These are phyloP conservation scores for Lepidotrigona ventralis DNA, from an alignment of 1,140 invertebrate genomes.

Conservation along the genomic window DNA sequence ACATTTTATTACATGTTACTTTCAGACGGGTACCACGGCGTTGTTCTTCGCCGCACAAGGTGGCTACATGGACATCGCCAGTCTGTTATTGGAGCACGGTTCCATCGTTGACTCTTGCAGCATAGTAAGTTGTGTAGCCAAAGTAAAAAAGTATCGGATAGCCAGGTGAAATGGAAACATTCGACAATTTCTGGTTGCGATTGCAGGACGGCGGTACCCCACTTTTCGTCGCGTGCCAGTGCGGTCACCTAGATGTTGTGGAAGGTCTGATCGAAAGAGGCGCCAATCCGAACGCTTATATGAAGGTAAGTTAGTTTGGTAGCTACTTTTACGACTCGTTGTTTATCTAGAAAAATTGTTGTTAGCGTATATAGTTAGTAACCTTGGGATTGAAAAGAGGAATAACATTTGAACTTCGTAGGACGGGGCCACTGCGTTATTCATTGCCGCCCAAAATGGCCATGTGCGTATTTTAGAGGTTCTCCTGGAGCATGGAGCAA, in stretches of 20 bases:
- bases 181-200: conserved; percentile 33
- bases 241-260: conserved; percentile 93
- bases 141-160: conserved; percentile 8
- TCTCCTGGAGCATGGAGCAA: conserved; percentile 86
- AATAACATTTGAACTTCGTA: conserved; percentile 69
- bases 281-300: conserved; percentile 90
- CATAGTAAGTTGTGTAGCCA: conserved; percentile 82
- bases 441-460: conserved; percentile 95
- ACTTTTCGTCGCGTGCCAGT: conserved; percentile 94
- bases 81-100: conserved; percentile 87
- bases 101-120: conserved; percentile 90
- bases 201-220: conserved; percentile 94
- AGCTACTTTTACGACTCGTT: neutral
- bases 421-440: conserved; percentile 93
- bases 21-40: conserved; percentile 93
- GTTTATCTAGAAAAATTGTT: neutral
- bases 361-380: neutral
- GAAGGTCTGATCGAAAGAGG: conserved; percentile 89
- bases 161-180: conserved; percentile 9
- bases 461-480: conserved; percentile 87
- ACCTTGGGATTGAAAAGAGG: neutral
- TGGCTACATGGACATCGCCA: conserved; percentile 91
- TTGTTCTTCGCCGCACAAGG: conserved; percentile 96
- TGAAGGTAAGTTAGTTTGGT: conserved; percentile 85
- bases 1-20: conserved; percentile 46